These are phyloP conservation scores for Parascotia fuliginaria DNA, from an alignment of 2,888 invertebrate species.

Conservation along the genomic window DNA sequence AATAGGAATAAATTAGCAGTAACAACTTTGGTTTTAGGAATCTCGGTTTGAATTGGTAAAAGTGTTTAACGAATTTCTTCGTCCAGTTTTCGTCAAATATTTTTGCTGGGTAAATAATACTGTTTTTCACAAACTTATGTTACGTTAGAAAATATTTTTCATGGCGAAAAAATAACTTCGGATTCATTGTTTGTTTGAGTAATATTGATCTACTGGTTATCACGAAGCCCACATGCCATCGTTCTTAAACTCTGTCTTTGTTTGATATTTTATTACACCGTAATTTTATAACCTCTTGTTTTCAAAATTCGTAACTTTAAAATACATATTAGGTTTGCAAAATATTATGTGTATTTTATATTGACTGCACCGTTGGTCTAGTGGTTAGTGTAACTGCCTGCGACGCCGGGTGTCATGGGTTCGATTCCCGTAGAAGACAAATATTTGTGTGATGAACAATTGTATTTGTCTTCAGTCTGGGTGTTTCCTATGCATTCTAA, in stretches of 20 bases:
- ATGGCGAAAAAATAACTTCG: neutral
- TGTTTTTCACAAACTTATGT: slow-evolving; percentile 1
- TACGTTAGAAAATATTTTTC: slow-evolving; percentile 1
- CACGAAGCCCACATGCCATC: neutral
- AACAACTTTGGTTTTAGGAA: slow-evolving; percentile 9
- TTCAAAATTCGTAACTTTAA: no score
- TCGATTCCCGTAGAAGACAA: no score
- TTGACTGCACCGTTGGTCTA: no score
- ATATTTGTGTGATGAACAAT: no score
- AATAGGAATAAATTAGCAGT: slow-evolving; percentile 2
- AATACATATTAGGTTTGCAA: no score
- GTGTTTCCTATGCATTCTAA: no score
- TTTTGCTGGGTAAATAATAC: slow-evolving; percentile 10
- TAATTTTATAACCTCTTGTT: no score
- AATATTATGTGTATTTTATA: no score
- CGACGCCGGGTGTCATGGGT: no score
- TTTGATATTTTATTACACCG: neutral
- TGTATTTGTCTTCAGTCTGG: no score
- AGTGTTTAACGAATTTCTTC: slow-evolving; percentile 11
- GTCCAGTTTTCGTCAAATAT: slow-evolving; percentile 10
- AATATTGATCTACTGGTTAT: neutral
- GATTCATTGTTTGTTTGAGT: neutral
- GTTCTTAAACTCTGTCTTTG: neutral
- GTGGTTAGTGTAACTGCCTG: no score
- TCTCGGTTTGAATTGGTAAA: slow-evolving; percentile 5